A percentile compares a stretch with the other conserved stretches of the same genome.
These are phyloP conservation scores for Trypoxylus dichotomus DNA, from an alignment of 1,140 invertebrate species.

Conservation along the genomic window DNA sequence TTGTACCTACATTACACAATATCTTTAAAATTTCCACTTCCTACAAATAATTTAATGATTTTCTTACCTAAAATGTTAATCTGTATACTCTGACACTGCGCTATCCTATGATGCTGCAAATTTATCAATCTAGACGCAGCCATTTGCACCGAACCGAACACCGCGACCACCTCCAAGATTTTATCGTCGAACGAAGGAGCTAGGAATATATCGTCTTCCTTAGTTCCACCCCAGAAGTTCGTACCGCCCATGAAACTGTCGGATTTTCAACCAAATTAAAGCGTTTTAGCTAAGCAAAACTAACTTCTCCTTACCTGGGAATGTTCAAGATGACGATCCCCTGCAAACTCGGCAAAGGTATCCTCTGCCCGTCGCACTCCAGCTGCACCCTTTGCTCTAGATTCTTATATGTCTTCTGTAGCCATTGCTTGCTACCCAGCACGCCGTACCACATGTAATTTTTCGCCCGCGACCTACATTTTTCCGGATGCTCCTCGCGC, in stretches of 20 bases:
- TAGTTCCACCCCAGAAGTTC: constrained; percentile 96
- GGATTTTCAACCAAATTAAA: neutral
- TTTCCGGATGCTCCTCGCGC: constrained; percentile 96
- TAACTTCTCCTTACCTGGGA: constrained; percentile 66
- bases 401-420: constrained; percentile 93
- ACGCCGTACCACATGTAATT: constrained; percentile 99
- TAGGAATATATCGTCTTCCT: constrained; percentile 85
- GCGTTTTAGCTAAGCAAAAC: neutral
- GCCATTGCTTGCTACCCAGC: constrained; percentile 87
- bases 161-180: constrained; percentile 92
- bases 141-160: constrained; percentile 97
- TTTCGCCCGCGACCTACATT: constrained; percentile 89
- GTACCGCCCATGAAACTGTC: constrained; percentile 93
- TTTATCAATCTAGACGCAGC: constrained; percentile 93
- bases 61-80: constrained; percentile 86
- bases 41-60: too few species aligned
- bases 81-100: constrained; percentile 93
- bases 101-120: constrained; percentile 94
- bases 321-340: constrained; percentile 98
- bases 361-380: constrained; percentile 90
- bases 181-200: constrained; percentile 91
- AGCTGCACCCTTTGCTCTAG: constrained; percentile 91
- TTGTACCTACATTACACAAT: too few species aligned
- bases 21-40: too few species aligned
- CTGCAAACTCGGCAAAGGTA: constrained; percentile 90